These are phyloP conservation scores for Cnemophilus loriae DNA, from an alignment of 2,113 vertebrate genomes.

Conservation along the genomic window DNA sequence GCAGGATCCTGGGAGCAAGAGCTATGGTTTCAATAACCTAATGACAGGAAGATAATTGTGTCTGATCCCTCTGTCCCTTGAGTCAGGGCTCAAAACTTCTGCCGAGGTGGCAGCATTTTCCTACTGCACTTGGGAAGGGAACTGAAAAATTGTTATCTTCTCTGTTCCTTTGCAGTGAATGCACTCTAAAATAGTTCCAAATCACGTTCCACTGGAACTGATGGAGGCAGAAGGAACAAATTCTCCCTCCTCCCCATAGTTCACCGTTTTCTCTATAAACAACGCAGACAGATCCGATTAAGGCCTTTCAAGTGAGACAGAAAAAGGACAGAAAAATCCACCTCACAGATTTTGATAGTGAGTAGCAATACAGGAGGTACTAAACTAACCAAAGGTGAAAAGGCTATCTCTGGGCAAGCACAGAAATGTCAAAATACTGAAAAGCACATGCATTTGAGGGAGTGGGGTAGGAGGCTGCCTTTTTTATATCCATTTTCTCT, in stretches of 20 bases:
- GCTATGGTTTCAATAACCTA: neutral
- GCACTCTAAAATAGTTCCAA: neutral
- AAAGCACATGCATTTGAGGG: accelerated
- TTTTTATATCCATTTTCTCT: neutral
- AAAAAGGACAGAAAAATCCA: neutral
- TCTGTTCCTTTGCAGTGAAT: neutral
- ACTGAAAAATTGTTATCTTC: neutral
- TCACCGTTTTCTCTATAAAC: neutral
- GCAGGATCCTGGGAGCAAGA: neutral
- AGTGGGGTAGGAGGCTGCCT: neutral
- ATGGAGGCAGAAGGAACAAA: neutral
- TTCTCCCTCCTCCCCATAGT: neutral
- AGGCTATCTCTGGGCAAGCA: neutral
- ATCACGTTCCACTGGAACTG: neutral
- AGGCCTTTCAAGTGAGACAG: neutral
- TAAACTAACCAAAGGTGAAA: neutral
- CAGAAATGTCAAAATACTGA: neutral
- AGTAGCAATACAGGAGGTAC: neutral
- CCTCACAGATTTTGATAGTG: neutral
- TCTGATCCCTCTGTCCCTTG: neutral
- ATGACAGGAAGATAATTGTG: neutral
- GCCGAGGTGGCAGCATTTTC: neutral
- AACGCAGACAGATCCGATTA: neutral
- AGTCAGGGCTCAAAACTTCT: neutral
- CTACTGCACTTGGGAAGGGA: neutral